A percentile compares a stretch with the other conserved stretches of the same genome.
These are phyloP conservation scores for Chlamydotis undulata DNA, from an alignment of 2,113 vertebrate species.

Conservation along the genomic window DNA sequence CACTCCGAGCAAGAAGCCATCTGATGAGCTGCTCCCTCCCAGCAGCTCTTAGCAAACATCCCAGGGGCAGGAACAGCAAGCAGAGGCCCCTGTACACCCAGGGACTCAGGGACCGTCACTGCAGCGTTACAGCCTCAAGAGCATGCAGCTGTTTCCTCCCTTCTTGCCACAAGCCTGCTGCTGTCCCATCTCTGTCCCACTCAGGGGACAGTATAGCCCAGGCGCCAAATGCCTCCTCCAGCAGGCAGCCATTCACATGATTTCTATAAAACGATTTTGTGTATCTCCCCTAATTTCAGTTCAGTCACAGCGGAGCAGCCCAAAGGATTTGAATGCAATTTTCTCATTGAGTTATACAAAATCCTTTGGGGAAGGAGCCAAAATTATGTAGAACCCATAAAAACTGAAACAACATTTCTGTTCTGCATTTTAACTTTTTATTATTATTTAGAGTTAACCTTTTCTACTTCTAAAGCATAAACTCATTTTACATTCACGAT, in stretches of 20 bases:
- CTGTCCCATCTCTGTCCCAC: neutral
- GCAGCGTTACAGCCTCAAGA: neutral
- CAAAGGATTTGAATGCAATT: conserved; percentile 69
- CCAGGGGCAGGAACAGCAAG: neutral
- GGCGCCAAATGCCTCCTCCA: neutral
- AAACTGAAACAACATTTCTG: conserved; percentile 75
- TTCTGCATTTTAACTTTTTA: conserved; percentile 72
- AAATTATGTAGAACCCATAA: conserved; percentile 78
- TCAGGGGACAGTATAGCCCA: neutral
- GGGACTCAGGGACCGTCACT: neutral
- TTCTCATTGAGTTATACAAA: conserved; percentile 71
- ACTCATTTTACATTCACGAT: conserved; percentile 70
- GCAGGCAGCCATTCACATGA: neutral
- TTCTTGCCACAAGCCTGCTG: neutral
- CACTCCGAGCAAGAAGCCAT: rapidly evolving
- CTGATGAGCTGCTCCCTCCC: neutral
- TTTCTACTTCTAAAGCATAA: conserved; percentile 76
- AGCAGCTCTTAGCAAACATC: neutral
- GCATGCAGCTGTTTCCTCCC: neutral
- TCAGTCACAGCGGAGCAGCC: conserved; percentile 58
- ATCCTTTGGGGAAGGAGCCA: conserved; percentile 64
- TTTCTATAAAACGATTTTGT: neutral
- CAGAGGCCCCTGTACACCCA: neutral
- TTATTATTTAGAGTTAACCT: conserved; percentile 84
- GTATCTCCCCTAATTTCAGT: conserved; percentile 43